Conservation (phyloP, 2,797 vertebrate genomes). For the Enteromius afrohamiltoni region DNA sequence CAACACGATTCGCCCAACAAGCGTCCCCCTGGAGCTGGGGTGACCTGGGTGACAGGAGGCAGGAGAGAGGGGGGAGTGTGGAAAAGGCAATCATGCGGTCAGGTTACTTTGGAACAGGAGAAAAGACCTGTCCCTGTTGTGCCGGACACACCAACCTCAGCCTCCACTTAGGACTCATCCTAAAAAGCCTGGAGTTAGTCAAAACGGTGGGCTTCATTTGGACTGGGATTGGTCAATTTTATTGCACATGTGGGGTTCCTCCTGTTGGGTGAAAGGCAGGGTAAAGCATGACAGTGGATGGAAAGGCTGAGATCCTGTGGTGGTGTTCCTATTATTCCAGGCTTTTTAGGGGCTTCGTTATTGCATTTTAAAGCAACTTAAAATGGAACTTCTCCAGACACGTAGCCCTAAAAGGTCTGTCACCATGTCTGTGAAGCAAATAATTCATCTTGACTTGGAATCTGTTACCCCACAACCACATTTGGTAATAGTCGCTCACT, state of each 20-base stretch:
- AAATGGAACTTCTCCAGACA: conserved; percentile 60
- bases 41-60: conserved; percentile 72
- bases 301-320: conserved; percentile 71
- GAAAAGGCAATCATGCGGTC: conserved; percentile 75
- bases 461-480: conserved; percentile 24
- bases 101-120: conserved; percentile 78
- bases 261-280: conserved; percentile 81
- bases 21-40: conserved; percentile 77
- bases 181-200: conserved; percentile 78
- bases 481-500: not conserved
- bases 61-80: conserved; percentile 67
- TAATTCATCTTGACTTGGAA: conserved; percentile 59
- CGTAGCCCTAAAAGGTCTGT: conserved; percentile 74
- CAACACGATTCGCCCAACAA: conserved; percentile 82
- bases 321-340: conserved; percentile 73
- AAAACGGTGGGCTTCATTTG: conserved; percentile 74
- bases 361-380: conserved; percentile 55
- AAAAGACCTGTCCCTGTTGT: conserved; percentile 79
- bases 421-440: conserved; percentile 79
- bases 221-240: conserved; percentile 71
- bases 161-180: conserved; percentile 76
- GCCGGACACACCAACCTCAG: conserved; percentile 77
- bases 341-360: conserved; percentile 75
- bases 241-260: conserved; percentile 76
- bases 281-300: conserved; percentile 78